Evolutionary conservation across 2,888 invertebrate species (phyloP), one percentile per base, ranked within the genome.

Genomic region (Drosophila leonis): DNA sequence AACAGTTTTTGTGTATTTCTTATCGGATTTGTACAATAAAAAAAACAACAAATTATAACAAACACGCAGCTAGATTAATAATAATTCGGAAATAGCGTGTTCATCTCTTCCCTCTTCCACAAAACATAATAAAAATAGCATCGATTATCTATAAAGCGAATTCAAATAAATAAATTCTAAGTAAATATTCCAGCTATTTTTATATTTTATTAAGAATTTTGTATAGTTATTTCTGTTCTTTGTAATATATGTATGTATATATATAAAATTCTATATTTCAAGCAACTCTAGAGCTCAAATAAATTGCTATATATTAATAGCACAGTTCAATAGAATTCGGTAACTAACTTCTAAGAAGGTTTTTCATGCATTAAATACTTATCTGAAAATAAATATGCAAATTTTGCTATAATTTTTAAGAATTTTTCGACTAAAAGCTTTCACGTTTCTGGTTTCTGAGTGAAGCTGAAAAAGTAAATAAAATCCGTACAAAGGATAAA

Each of bases 21-120:
- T 51, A 51, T 60, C 51, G 60, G 27, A 9, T 18, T 27, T 18
- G 20, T n/a, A n/a, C 24, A 48, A n/a, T 42, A 24, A 33, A 56
- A 48, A 35, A 1, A 44, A 31, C 29, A 51, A 12, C 31, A 13
- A 48, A 15, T 15, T 24, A 24, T 9, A 20, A 24, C 4, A 52
- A 35, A 49, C 49, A 37, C 59, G 60, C 18, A 27, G 49, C 27
- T 18, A n/a, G 20, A 60, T 49, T 60, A 37, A 15, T 37, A 37
- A 51, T 51, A 37, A 60, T 37, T 37, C 35, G 37, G 27, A 37
- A 51, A 60, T 49, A 18, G 49, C 59, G 59, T 60, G 59, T 60
- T 60, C 35, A 37, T 59, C 48, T 48, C 4, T 18, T 35, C 9
- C 5, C 48, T 48, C 4, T 18, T 35, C 9, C 5, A 33, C 15